Evolutionary conservation across 2,797 vertebrate species (phyloP).

Genomic region (Cirrhinus molitorella): DNA sequence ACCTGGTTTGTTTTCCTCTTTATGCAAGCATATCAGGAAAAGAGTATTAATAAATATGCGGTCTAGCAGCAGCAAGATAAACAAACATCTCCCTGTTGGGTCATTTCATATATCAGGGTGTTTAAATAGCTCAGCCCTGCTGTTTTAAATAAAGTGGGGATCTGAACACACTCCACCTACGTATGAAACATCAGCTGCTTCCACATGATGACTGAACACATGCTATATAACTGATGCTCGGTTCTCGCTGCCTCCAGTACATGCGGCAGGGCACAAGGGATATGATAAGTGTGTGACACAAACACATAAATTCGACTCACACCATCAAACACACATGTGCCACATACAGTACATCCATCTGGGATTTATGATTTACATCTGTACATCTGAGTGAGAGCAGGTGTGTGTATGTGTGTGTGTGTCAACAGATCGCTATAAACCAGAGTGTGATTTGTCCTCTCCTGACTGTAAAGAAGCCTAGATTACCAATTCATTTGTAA

Average conservation of each 20-base stretch:
- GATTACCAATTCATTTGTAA: slow-evolving; percentile 32
- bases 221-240: neutral
- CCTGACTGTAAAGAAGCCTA: neutral
- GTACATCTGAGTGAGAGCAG: neutral
- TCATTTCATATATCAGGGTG: slow-evolving; percentile 29
- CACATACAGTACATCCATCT: neutral
- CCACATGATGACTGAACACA: slow-evolving; percentile 16
- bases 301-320: slow-evolving; percentile 35
- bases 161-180: slow-evolving; percentile 13
- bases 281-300: slow-evolving; percentile 14
- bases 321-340: slow-evolving; percentile 10
- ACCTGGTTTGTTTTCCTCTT: neutral
- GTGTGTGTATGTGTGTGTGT: neutral
- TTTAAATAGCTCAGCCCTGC: slow-evolving; percentile 40
- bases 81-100: slow-evolving; percentile 27
- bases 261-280: neutral
- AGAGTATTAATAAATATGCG: slow-evolving; percentile 39
- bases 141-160: slow-evolving; percentile 26
- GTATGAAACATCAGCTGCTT: neutral
- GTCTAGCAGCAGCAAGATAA: slow-evolving; percentile 21
- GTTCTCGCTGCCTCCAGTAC: slow-evolving; percentile 22
- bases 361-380: slow-evolving; percentile 29
- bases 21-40: neutral
- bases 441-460: slow-evolving; percentile 16
- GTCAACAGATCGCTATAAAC: slow-evolving; percentile 10